Evolutionary conservation across 2,888 invertebrate species (phyloP), one percentile per base, ranked within the genome.

Genomic region (Monochamus alternatus): DNA sequence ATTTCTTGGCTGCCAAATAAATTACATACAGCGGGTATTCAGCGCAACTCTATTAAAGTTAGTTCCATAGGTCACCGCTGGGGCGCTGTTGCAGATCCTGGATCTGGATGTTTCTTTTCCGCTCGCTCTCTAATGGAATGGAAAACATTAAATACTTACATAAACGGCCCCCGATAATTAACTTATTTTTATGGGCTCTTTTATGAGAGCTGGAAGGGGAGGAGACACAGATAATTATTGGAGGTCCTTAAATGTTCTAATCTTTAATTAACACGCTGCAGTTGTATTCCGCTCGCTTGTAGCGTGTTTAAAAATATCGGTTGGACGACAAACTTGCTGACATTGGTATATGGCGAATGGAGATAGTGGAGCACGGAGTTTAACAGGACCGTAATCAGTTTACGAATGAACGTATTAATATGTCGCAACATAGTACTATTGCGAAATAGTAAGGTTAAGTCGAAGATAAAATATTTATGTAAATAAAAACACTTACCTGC

Each of bases 1-100:
- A 89, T 88, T 89, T 89, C 88, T 88, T 86, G 81, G 85, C 88
- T 88, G 89, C 87, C 89, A 88, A 88, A 89, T 89, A 89, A 89
- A 89, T 89, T 89, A 89, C 88, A 86, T 87, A 86, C 87, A 87
- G 85, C 87, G 87, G 86, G 87, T 85, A 88, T 87, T 87, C 87
- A 87, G 87, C 87, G 86, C 87, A 87, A 88, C 88, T 89, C 88
- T 88, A 89, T 89, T 89, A 89, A 89, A 89, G 87, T 88, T 88
- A 86, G 87, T 88, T 87, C 80, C 84, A 84, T 85, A 85, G 89
- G 88, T 88, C 88, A 86, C 88, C 88, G 84, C 83, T 60, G 67
- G 51, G 69, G 60, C 73, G 74, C 78, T 47, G 47, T 47, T 47
- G 64, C 47, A 44, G 47, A 30, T 64, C 64, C 59, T 69, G 59